These are phyloP conservation scores for Vultur gryphus DNA, from an alignment of 2,797 vertebrate species.

Conservation along the genomic window DNA sequence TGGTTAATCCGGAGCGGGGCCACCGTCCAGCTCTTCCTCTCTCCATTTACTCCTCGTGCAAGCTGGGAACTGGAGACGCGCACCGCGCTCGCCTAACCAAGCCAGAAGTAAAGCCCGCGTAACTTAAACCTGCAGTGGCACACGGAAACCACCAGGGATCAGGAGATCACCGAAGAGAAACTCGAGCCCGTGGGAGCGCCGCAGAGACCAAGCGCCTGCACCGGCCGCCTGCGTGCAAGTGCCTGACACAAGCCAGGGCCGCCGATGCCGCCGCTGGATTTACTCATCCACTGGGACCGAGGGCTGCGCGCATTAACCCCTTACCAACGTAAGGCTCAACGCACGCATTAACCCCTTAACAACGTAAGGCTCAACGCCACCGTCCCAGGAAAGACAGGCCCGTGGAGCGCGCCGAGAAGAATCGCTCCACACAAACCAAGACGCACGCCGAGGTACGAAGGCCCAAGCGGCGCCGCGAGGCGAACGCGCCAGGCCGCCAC, in stretches of 20 bases:
- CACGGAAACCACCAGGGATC: neutral
- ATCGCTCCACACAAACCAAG: neutral
- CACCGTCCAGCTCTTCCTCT: accelerated
- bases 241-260: neutral
- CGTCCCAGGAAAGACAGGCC: accelerated
- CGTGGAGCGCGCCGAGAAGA: neutral
- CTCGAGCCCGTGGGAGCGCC: accelerated
- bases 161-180: neutral
- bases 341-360: neutral
- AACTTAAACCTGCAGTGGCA: neutral
- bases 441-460: too few relatives aligned
- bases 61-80: accelerated
- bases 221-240: accelerated
- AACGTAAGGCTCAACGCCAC: accelerated
- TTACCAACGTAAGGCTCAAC: too few relatives aligned
- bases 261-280: neutral
- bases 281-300: too few relatives aligned
- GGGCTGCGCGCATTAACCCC: neutral
- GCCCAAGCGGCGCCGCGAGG: neutral
- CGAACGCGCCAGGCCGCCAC: too few relatives aligned
- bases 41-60: accelerated
- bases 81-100: accelerated
- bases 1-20: accelerated
- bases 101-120: neutral
- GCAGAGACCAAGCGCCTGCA: accelerated